Percentiles rank a stretch among this genome's conserved stretches.
Conservation (phyloP, 2,888 invertebrate genomes). For the Caenorhabditis panamensis region DNA sequence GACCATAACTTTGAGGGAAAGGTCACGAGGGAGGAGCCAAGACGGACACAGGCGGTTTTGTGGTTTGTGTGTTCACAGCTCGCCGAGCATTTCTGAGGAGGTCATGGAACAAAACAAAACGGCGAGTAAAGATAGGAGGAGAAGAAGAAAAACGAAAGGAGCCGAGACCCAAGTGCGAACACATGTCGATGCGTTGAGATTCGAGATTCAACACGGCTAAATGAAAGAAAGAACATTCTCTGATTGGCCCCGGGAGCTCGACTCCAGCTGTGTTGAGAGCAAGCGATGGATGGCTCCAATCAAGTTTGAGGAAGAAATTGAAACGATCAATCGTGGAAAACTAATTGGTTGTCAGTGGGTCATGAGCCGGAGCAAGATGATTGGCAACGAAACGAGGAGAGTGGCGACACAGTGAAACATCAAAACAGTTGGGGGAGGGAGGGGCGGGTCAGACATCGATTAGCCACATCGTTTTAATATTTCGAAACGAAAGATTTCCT, state of each 20-base stretch:
- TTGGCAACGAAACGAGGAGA: not conserved
- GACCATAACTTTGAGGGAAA: not conserved
- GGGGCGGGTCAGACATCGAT: conserved; percentile 1
- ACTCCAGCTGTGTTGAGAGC: conserved; percentile 40
- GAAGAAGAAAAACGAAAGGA: conserved; percentile 8
- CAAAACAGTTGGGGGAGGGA: conserved; percentile 11
- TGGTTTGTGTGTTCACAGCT: conserved; percentile 1
- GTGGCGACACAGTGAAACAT: not conserved
- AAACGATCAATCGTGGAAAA: conserved; percentile 54
- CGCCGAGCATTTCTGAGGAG: conserved; percentile 13
- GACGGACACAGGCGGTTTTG: not conserved
- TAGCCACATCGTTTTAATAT: conserved; percentile 33
- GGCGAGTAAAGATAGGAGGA: conserved; percentile 9
- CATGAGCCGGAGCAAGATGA: not conserved
- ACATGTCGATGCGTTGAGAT: conserved; percentile 27
- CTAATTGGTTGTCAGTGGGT: conserved; percentile 45
- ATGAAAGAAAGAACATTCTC: conserved; percentile 39
- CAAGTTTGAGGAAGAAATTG: conserved; percentile 16
- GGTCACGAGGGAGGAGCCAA: not conserved
- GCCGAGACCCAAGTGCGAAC: conserved; percentile 30
- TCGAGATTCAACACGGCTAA: conserved; percentile 32
- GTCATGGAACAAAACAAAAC: conserved; percentile 3
- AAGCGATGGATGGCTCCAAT: not conserved
- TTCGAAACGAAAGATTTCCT: conserved; percentile 50
- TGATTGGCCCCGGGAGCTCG: conserved; percentile 11